phyloP scores from a whole-genome alignment of 2,113 vertebrate species.

The Martes martes region DNA sequence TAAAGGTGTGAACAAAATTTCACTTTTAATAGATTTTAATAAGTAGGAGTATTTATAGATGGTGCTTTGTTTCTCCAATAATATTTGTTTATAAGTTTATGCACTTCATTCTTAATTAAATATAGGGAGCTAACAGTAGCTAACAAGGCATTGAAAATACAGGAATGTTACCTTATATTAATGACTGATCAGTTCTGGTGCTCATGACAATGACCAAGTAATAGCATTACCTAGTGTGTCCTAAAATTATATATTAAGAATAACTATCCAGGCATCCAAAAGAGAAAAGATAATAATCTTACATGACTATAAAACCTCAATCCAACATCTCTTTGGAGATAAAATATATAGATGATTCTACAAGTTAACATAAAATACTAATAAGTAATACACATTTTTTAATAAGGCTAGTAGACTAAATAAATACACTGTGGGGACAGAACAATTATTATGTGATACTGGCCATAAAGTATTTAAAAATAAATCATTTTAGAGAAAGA shows the following conservation, averaged over 20 bases:
- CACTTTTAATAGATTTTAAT: background rate
- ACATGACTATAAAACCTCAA: background rate
- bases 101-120: background rate
- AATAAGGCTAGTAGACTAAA: background rate
- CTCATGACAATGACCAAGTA: background rate
- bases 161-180: background rate
- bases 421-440: background rate
- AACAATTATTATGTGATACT: background rate
- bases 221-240: background rate
- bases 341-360: background rate
- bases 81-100: background rate
- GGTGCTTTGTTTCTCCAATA: background rate
- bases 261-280: background rate
- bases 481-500: background rate
- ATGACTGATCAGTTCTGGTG: background rate
- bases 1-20: background rate
- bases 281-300: background rate
- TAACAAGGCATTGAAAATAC: background rate
- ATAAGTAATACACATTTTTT: background rate
- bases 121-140: background rate
- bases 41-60: background rate
- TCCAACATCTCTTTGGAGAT: background rate
- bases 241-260: background rate
- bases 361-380: background rate
- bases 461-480: background rate